Evolutionary conservation across 2,888 invertebrate species (phyloP), one percentile per base, ranked within the genome.

Genomic region (Polylopha cassiicola): DNA sequence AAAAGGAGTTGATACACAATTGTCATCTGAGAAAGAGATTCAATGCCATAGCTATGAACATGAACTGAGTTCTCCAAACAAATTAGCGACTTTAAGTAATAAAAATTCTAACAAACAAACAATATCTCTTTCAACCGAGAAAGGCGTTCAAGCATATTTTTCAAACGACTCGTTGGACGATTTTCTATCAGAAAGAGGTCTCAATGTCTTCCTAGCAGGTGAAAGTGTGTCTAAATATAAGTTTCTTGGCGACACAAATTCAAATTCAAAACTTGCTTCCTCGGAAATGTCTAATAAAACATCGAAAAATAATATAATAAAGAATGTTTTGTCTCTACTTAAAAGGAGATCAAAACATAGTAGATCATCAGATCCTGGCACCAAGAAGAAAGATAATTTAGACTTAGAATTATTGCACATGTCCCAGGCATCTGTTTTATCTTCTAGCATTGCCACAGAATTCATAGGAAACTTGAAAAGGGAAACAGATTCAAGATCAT

Each of bases 161-260:
- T 67, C 80, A 0, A 79, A 81, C 11, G 82, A 84, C 38, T 78
- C 79, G 0, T 64, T 81, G 3, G 84, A 84, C 7, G 81, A 82
- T 27, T 73, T 68, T 8, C 37, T 84, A 6, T 77, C 76, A 0
- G 75, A 81, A 50, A 52, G 72, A 13, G 75, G 78, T 0, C 53
- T 75, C 23, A 45, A n/a, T n/a, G n/a, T 65, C 1, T 71, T 63
- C 10, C 36, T 71, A 1, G 55, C 58, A 1, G 70, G 65, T 0
- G 76, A 77, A 15, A 62, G 71, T 18, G 44, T 65, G 3, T 75
- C 77, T 0, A 77, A 70, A 47, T 75, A 71, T 23, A 65, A 76
- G 0, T 65, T 70, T 27, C 54, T 58, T 0, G 55, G 53, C 6
- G 49, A 53, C 0, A 70, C 74, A 0, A 56, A 55, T 6, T 53